These are phyloP conservation scores for Malurus cyaneus DNA, from an alignment of 2,113 vertebrate species.

Conservation along the genomic window DNA sequence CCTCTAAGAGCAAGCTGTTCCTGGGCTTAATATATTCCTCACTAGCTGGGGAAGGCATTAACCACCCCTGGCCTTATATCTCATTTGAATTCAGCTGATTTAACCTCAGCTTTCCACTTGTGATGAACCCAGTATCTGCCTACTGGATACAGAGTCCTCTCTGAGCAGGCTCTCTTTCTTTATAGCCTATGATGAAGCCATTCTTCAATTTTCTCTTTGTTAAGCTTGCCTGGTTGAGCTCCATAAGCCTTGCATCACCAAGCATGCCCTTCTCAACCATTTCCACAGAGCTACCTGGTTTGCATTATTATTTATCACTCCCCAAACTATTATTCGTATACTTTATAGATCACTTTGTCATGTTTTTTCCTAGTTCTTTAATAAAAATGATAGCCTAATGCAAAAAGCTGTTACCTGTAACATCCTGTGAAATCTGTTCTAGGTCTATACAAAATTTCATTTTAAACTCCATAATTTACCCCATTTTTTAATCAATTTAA, in stretches of 20 bases:
- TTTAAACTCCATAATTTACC: slow-evolving; percentile 1
- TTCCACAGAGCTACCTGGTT: background rate
- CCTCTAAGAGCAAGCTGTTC: background rate
- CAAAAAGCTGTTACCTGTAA: background rate
- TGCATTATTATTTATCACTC: background rate
- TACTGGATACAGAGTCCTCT: background rate
- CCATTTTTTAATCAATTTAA: background rate
- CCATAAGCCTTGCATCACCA: background rate
- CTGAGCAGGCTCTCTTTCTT: background rate
- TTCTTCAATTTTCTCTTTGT: background rate
- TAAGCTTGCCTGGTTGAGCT: background rate
- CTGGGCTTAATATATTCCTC: background rate
- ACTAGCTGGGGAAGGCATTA: background rate
- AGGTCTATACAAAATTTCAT: background rate
- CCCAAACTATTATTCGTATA: background rate
- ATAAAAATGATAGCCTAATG: background rate
- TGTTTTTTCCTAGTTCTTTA: background rate
- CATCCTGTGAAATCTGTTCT: background rate
- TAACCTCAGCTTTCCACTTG: background rate
- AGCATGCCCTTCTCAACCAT: accelerated
- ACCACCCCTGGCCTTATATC: background rate
- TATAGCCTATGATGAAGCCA: background rate
- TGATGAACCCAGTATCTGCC: background rate
- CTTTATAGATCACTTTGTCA: background rate
- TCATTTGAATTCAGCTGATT: background rate